Evolutionary conservation across 2,113 vertebrate genomes (phyloP).

Genomic region (Cinclus cinclus): DNA sequence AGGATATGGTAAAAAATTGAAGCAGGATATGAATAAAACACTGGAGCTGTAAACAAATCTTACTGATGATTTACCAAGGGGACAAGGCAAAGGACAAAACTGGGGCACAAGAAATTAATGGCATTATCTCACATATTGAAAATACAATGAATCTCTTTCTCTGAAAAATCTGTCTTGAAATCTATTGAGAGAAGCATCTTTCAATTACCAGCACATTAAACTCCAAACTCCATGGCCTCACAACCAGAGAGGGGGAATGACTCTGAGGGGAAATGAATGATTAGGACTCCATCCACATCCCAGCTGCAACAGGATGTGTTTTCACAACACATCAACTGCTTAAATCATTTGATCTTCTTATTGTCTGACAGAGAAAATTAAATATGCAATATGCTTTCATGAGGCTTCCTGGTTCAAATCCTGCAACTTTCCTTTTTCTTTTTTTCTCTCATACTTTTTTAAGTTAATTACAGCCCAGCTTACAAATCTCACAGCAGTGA

Average conservation of each 20-base stretch:
- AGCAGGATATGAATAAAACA: neutral
- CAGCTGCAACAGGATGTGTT: slow-evolving; percentile 26
- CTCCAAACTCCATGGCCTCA: neutral
- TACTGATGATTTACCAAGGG: neutral
- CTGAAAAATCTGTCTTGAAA: neutral
- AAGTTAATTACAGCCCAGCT: slow-evolving; percentile 13
- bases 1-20: neutral
- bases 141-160: neutral
- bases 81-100: neutral
- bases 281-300: neutral
- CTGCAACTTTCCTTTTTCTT: neutral
- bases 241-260: neutral
- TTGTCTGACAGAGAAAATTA: slow-evolving; percentile 26
- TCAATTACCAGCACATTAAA: neutral
- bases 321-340: slow-evolving; percentile 31
- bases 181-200: neutral
- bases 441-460: neutral
- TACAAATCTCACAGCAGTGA: neutral
- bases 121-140: neutral
- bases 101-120: neutral
- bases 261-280: neutral
- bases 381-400: slow-evolving; percentile 19
- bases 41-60: neutral
- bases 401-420: neutral
- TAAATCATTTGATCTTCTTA: slow-evolving; percentile 37